Conservation (phyloP, 1,140 invertebrate species). For the Akabosia matsudoensis region DNA sequence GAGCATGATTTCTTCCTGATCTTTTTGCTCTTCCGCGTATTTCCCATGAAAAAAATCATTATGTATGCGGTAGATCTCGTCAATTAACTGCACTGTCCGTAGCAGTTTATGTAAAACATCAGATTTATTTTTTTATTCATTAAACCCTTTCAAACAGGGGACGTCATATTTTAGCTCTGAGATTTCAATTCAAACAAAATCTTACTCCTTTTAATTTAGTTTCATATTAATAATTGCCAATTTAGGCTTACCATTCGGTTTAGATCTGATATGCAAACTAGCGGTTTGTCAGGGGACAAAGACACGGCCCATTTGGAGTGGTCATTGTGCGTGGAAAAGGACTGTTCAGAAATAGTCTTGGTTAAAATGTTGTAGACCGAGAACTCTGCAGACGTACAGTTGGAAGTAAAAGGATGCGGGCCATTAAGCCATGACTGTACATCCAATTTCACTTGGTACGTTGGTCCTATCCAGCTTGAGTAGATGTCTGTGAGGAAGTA, state of each 20-base stretch:
- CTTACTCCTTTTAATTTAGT: no score
- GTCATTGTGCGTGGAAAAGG: slow-evolving; percentile 72
- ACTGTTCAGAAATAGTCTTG: slow-evolving; percentile 48
- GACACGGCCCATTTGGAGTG: slow-evolving; percentile 91
- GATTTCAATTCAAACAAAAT: no score
- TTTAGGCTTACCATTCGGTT: slow-evolving; percentile 71
- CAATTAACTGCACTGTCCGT: background rate
- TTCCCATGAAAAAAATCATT: no score
- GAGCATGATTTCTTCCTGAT: background rate
- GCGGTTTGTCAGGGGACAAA: slow-evolving; percentile 56
- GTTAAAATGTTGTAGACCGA: slow-evolving; percentile 15
- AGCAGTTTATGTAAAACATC: no score
- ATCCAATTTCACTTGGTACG: slow-evolving; percentile 65
- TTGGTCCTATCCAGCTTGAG: slow-evolving; percentile 70
- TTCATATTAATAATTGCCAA: background rate
- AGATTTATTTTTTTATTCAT: no score
- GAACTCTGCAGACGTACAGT: slow-evolving; percentile 56
- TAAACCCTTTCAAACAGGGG: no score
- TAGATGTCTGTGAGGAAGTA: slow-evolving; percentile 68
- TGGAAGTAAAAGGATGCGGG: slow-evolving; percentile 64
- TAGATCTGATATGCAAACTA: slow-evolving; percentile 88
- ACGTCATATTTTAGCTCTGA: no score
- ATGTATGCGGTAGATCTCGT: no score
- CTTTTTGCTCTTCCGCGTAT: background rate
- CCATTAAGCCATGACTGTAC: slow-evolving; percentile 88